Percentiles rank a stretch among this genome's conserved stretches.
phyloP scores from a whole-genome alignment of 2,797 vertebrate genomes.

The Phalloptychus januarius region DNA sequence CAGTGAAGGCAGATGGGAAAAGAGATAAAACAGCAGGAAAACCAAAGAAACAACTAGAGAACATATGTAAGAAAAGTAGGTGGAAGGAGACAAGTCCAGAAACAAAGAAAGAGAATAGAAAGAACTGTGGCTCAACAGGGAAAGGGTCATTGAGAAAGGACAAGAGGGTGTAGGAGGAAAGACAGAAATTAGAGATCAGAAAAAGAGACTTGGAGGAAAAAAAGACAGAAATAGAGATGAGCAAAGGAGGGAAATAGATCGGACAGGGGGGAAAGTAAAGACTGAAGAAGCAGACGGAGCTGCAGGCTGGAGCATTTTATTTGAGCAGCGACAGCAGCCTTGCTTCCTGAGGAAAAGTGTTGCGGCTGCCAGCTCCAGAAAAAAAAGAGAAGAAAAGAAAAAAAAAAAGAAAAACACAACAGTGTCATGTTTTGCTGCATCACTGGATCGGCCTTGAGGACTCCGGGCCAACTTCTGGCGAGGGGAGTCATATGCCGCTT shows the following conservation, averaged over 20 bases:
- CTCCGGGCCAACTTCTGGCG: slow-evolving; percentile 53
- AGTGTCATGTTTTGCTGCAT: slow-evolving; percentile 67
- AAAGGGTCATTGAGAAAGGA: slow-evolving; percentile 25
- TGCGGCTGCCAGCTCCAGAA: slow-evolving; percentile 41
- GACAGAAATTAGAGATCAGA: slow-evolving; percentile 18
- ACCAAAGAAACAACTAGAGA: slow-evolving; percentile 17
- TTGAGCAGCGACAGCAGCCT: slow-evolving; percentile 26
- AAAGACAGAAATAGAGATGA: slow-evolving; percentile 7
- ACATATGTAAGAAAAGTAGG: slow-evolving; percentile 38
- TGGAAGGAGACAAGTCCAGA: slow-evolving; percentile 28
- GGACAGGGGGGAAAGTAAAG: slow-evolving; percentile 7
- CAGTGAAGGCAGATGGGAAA: slow-evolving; percentile 26
- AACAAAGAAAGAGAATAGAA: slow-evolving; percentile 18
- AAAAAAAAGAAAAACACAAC: slow-evolving; percentile 29
- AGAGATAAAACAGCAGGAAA: slow-evolving; percentile 31
- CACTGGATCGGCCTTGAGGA: slow-evolving; percentile 59
- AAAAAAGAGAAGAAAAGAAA: slow-evolving; percentile 10
- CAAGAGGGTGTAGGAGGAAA: slow-evolving; percentile 36
- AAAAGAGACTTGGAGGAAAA: background rate
- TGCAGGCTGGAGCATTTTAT: slow-evolving; percentile 42
- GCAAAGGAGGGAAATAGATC: slow-evolving; percentile 5
- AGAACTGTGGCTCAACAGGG: background rate
- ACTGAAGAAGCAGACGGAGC: slow-evolving; percentile 37
- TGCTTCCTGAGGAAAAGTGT: slow-evolving; percentile 33
- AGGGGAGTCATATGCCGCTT: slow-evolving; percentile 55